Percentiles rank a stretch among this genome's conserved stretches.
Conservation (phyloP, 2,113 vertebrate species). For the Rallus limicola region DNA sequence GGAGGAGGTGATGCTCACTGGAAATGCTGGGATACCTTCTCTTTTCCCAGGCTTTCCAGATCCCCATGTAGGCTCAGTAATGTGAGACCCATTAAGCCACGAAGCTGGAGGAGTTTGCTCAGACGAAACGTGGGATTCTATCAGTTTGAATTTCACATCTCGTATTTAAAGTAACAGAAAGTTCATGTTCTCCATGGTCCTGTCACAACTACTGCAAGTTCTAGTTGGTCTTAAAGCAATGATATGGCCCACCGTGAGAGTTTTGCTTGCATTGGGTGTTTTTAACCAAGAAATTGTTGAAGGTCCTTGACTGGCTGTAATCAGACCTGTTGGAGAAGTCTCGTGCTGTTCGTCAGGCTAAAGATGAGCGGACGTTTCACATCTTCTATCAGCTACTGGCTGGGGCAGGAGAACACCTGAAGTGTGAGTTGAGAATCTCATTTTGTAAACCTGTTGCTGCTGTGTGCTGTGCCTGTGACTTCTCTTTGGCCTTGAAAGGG, state of each 20-base stretch:
- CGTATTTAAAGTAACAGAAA: not conserved
- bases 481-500: not conserved
- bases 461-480: accelerated
- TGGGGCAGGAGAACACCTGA: conserved; percentile 93
- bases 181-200: accelerated
- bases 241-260: not conserved
- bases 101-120: not conserved
- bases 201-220: not conserved
- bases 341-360: conserved; percentile 95
- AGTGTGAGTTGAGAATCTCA: conserved; percentile 77
- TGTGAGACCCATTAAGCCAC: not conserved
- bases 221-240: not conserved
- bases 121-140: not conserved
- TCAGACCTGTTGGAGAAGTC: conserved; percentile 96
- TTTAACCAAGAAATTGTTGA: not conserved
- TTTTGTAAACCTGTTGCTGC: not conserved
- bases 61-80: accelerated
- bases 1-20: not conserved
- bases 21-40: not conserved
- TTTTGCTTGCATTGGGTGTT: not conserved
- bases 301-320: conserved; percentile 76
- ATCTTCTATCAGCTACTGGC: conserved; percentile 95
- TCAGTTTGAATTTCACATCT: not conserved
- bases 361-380: conserved; percentile 97
- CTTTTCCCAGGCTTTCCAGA: not conserved